Evolutionary conservation across 1,140 invertebrate genomes (phyloP).

Genomic region (Pachyrhynchus sulphureomaculatus): DNA sequence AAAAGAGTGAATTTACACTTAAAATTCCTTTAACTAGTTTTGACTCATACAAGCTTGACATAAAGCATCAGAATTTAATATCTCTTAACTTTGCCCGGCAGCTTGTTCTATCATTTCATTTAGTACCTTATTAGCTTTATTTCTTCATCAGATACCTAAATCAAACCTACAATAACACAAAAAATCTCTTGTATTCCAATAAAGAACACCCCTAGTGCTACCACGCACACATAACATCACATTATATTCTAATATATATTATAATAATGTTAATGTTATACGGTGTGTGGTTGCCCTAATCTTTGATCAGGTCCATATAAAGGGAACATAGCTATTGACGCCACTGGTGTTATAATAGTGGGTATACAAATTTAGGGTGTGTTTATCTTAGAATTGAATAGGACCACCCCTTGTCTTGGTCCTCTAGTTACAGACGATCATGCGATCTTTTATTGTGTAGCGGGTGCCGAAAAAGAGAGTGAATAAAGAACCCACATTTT

Average conservation of each 20-base stretch:
- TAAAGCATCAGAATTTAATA: too few species aligned
- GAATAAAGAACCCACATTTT: neutral
- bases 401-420: slow-evolving; percentile 14
- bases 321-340: slow-evolving; percentile 3
- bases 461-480: neutral
- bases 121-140: too few species aligned
- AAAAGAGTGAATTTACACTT: too few species aligned
- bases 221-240: too few species aligned
- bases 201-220: too few species aligned
- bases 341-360: slow-evolving; percentile 20
- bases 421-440: neutral
- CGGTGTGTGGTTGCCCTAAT: slow-evolving; percentile 1
- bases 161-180: too few species aligned
- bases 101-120: too few species aligned
- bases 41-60: too few species aligned
- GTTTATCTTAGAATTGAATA: slow-evolving; percentile 17
- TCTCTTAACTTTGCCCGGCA: too few species aligned
- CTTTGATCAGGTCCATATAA: neutral
- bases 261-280: neutral
- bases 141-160: too few species aligned
- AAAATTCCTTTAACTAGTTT: too few species aligned
- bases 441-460: neutral
- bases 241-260: neutral
- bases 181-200: too few species aligned
- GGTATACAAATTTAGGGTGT: slow-evolving; percentile 19